These are phyloP conservation scores for Anoplophora glabripennis DNA, from an alignment of 1,140 invertebrate genomes.

Conservation along the genomic window DNA sequence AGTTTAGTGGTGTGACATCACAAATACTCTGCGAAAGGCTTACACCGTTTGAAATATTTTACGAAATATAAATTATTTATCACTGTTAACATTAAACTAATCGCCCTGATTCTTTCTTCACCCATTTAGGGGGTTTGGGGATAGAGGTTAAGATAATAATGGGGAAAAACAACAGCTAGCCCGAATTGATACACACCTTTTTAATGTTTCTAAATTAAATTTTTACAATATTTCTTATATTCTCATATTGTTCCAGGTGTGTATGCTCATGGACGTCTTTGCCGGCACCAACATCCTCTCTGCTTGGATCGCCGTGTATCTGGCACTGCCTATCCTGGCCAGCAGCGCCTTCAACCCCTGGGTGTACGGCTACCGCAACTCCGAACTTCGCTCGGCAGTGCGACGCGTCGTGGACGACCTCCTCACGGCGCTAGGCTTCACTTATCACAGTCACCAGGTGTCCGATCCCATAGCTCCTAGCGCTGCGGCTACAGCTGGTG, in stretches of 20 bases:
- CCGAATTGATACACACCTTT: no score
- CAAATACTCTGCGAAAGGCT: no score
- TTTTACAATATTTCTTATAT: no score
- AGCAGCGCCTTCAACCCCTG: conserved; percentile 65
- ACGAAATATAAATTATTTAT: no score
- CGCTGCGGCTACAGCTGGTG: conserved; percentile 41
- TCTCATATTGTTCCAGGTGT: conserved; percentile 50
- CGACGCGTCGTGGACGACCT: conserved; percentile 56
- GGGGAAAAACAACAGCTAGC: no score
- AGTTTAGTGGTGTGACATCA: no score
- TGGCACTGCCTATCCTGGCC: conserved; percentile 58
- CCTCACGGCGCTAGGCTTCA: conserved; percentile 50
- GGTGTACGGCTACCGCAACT: conserved; percentile 67
- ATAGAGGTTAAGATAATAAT: no score
- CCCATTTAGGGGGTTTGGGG: no score
- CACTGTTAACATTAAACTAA: no score
- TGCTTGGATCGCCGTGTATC: conserved; percentile 55
- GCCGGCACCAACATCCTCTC: conserved; percentile 53
- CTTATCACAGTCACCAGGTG: conserved; percentile 40
- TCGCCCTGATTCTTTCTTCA: no score
- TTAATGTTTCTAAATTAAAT: no score
- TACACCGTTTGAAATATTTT: no score
- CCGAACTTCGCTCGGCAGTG: conserved; percentile 61
- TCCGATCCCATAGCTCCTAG: conserved; percentile 39
- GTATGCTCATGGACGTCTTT: conserved; percentile 58